These are phyloP conservation scores for Chanos chanos DNA, from an alignment of 2,797 vertebrate species.

Conservation along the genomic window DNA sequence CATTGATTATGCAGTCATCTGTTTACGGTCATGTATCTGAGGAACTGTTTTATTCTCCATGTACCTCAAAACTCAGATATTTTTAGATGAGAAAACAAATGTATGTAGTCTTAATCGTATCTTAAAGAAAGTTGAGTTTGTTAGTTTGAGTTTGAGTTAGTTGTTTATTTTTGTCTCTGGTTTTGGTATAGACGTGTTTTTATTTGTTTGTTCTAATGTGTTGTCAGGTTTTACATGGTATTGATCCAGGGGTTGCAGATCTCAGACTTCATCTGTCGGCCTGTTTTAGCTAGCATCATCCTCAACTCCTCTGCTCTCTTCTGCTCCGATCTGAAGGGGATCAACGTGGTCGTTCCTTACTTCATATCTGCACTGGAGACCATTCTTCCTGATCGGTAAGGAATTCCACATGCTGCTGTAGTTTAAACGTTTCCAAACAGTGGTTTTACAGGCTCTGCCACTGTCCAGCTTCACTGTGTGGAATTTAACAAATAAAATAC, in stretches of 20 bases:
- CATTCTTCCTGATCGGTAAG: slow-evolving; percentile 90
- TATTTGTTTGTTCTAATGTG: slow-evolving; percentile 1
- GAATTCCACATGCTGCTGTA: background rate
- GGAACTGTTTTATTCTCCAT: too few species aligned
- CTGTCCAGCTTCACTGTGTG: background rate
- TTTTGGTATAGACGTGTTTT: background rate
- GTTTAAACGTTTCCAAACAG: background rate
- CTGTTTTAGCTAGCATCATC: slow-evolving; percentile 86
- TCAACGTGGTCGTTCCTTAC: slow-evolving; percentile 87
- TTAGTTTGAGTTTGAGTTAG: slow-evolving; percentile 53
- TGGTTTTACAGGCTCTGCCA: background rate
- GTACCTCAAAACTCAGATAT: too few species aligned
- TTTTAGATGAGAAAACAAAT: too few species aligned
- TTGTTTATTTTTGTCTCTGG: slow-evolving; percentile 34
- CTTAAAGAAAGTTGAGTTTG: too few species aligned
- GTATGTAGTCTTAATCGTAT: too few species aligned
- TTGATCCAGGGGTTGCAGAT: slow-evolving; percentile 91
- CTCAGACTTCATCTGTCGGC: slow-evolving; percentile 80
- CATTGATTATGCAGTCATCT: too few species aligned
- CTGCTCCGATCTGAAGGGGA: slow-evolving; percentile 89
- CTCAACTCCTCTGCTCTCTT: slow-evolving; percentile 89
- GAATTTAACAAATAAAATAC: too few species aligned
- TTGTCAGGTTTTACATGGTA: slow-evolving; percentile 90
- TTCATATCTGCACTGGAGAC: slow-evolving; percentile 88
- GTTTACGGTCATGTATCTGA: too few species aligned